These are phyloP conservation scores for Myiotriccus ornatus DNA, from an alignment of 2,797 vertebrate genomes.

Conservation along the genomic window DNA sequence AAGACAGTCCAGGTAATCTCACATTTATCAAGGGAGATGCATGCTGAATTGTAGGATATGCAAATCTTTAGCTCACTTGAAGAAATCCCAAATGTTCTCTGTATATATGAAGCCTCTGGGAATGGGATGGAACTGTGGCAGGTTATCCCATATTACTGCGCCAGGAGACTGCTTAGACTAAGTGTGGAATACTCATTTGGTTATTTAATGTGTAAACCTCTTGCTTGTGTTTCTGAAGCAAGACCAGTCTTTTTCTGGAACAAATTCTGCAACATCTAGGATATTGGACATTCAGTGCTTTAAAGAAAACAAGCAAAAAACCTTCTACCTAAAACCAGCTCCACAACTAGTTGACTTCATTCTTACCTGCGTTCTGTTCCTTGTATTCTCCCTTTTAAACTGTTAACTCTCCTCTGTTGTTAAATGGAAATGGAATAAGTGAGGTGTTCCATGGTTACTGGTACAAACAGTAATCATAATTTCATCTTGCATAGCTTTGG, in stretches of 20 bases:
- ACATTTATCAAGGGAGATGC: background rate
- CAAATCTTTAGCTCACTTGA: background rate
- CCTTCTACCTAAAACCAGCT: background rate
- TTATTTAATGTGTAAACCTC: background rate
- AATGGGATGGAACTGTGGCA: background rate
- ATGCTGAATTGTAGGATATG: background rate
- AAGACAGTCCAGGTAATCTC: conserved; percentile 7
- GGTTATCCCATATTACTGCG: background rate
- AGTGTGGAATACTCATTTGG: background rate
- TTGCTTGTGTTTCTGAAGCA: background rate
- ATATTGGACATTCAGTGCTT: background rate
- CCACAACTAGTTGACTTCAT: background rate
- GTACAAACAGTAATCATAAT: background rate
- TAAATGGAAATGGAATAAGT: background rate
- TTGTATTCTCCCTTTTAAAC: background rate
- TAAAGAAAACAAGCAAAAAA: background rate
- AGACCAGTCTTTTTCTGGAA: background rate
- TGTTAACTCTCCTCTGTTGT: background rate
- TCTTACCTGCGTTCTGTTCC: background rate
- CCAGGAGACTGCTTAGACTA: background rate
- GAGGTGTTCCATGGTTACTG: background rate
- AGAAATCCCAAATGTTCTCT: background rate
- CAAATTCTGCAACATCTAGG: background rate
- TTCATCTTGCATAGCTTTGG: background rate
- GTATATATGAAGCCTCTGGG: background rate